Evolutionary conservation across 2,888 invertebrate species (phyloP).

Genomic region (Prenolepis imparis): DNA sequence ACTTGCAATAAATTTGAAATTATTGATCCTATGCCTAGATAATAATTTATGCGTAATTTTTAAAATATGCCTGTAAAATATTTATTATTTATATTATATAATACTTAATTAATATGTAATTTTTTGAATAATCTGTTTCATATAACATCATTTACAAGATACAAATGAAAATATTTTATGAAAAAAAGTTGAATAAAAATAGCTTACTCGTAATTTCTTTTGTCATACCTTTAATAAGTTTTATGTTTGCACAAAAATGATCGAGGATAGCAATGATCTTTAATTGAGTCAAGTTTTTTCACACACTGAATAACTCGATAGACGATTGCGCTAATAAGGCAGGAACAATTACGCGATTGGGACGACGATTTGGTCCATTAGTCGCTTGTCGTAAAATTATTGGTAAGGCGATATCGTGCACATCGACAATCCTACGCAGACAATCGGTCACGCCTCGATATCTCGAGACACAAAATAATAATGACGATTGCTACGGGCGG

Average conservation of each 20-base stretch:
- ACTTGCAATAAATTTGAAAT: background rate
- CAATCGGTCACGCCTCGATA: conserved; percentile 83
- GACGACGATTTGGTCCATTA: conserved; percentile 72
- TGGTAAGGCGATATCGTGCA: conserved; percentile 76
- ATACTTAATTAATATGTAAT: background rate
- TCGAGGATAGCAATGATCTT: conserved; percentile 21
- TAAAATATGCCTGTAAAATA: background rate
- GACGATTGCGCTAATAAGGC: conserved; percentile 32
- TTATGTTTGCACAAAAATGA: conserved; percentile 33
- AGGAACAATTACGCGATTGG: conserved; percentile 44
- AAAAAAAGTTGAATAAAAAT: background rate
- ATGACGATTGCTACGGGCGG: conserved; percentile 79
- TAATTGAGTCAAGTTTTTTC: conserved; percentile 46
- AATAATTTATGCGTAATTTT: background rate
- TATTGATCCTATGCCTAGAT: background rate
- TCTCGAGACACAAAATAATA: conserved; percentile 73
- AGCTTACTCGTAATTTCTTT: conserved; percentile 29
- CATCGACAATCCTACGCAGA: conserved; percentile 70
- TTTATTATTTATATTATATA: background rate
- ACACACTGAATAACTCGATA: conserved; percentile 20
- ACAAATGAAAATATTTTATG: background rate
- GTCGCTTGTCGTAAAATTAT: conserved; percentile 67
- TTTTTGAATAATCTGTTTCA: background rate
- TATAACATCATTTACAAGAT: background rate
- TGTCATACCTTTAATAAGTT: conserved; percentile 5